Percentiles rank a stretch among this genome's conserved stretches.
Evolutionary conservation across 2,888 invertebrate genomes (phyloP).

Genomic region (Barypeithes pellucidus): DNA sequence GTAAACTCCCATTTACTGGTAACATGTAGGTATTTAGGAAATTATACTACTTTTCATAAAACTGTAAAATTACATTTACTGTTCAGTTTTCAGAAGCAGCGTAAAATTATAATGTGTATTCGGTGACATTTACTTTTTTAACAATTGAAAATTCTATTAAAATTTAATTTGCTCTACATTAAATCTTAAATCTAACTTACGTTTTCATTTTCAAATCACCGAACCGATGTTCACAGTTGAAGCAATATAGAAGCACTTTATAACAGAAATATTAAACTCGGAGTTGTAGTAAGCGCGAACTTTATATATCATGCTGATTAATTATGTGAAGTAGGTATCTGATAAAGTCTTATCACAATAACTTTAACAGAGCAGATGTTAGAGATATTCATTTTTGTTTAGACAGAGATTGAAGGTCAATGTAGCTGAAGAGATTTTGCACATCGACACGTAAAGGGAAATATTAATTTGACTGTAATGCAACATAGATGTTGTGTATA

Average conservation of each 20-base stretch:
- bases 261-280: not conserved
- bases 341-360: conserved; percentile 21
- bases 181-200: conserved; percentile 1
- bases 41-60: too few species aligned
- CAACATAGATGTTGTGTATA: too few species aligned
- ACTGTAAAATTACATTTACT: too few species aligned
- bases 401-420: conserved; percentile 6
- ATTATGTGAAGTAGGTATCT: conserved; percentile 26
- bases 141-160: not conserved
- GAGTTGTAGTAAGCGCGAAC: not conserved
- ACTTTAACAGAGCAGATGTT: conserved; percentile 27
- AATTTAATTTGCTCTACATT: not conserved
- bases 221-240: not conserved
- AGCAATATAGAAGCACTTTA: conserved; percentile 4
- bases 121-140: not conserved
- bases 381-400: conserved; percentile 9
- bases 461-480: too few species aligned
- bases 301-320: conserved; percentile 28
- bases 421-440: conserved; percentile 7
- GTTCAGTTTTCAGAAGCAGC: too few species aligned
- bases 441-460: not conserved
- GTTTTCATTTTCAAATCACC: not conserved
- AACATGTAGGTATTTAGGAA: too few species aligned
- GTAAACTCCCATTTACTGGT: too few species aligned
- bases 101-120: too few species aligned